Evolutionary conservation across 2,888 invertebrate species (phyloP), one percentile per base, ranked within the genome.

Genomic region (Cancer borealis): DNA sequence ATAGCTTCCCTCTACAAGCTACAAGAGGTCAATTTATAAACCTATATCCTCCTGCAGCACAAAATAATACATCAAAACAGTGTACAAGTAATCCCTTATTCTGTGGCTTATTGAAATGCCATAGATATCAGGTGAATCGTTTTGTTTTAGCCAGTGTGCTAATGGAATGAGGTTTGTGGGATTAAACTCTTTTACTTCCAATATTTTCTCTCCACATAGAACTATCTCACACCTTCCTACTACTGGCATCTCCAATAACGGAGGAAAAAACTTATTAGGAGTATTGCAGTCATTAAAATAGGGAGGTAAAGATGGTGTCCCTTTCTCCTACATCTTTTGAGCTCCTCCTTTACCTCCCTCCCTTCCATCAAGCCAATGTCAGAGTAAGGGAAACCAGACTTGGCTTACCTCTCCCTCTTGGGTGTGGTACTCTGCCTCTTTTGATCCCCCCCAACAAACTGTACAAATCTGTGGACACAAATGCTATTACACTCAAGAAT

Each of bases 401-500:
- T n/a, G 94, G 90, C 94, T 90, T 94, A 94, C 94, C 94, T 94
- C 92, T 92, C 89, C 89, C 46, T 92, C 60, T 94, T 94, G 39
- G 94, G 66, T n/a, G 94, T 94, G 92, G n/a, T n/a, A 84, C 92
- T 94, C 92, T 87, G 87, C 54, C 94, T 92, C 91, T 84, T 94
- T 89, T 91, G 79, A 91, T 91, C 92, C 39, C 30, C 92, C 73
- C 92, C 94, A 92, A 94, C 94, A 94, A 92, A 94, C 94, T 94
- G 92, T 84, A 94, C 94, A 92, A 91, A 94, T 94, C 94, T 94
- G 94, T 92, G 94, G 92, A 94, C 90, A 94, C 54, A 94, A 91
- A 91, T 39, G 87, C 46, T 46, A 91, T 94, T 94, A 90, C 26
- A 30, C 39, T n/a, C 84, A 5, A 17, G 84, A 39, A 84, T 14